phyloP scores from a whole-genome alignment of 2,797 vertebrate species.

The Anas capensis region DNA sequence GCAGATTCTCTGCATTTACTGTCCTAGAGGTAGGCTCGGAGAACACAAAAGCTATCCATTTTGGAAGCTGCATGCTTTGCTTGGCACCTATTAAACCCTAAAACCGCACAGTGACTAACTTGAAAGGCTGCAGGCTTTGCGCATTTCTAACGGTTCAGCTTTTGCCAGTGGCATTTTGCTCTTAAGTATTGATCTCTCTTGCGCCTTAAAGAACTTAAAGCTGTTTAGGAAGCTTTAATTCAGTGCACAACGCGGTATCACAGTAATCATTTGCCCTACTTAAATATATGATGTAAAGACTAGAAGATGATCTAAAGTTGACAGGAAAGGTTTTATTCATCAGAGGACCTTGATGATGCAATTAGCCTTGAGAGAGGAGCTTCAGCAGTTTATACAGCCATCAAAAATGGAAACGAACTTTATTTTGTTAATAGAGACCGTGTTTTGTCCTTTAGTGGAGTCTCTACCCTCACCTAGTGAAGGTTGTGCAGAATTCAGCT shows the following conservation, averaged over 20 bases:
- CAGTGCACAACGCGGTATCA: neutral
- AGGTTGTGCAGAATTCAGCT: neutral
- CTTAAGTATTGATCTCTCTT: neutral
- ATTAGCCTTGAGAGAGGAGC: conserved; percentile 54
- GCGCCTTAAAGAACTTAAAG: neutral
- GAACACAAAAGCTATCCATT: neutral
- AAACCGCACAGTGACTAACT: neutral
- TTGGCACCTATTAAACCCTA: neutral
- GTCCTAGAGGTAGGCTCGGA: neutral
- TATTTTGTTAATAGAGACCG: neutral
- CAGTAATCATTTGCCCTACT: conserved; percentile 11
- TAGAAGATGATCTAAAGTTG: conserved; percentile 58
- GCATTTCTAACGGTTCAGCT: neutral
- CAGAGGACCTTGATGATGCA: conserved; percentile 69
- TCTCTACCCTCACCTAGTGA: neutral
- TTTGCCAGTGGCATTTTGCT: neutral
- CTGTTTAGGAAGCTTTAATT: conserved; percentile 2
- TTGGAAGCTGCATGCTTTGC: neutral
- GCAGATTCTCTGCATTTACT: neutral
- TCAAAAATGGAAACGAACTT: conserved; percentile 7
- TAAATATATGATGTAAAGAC: conserved; percentile 5
- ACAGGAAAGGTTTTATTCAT: conserved; percentile 62
- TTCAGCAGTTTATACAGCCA: neutral
- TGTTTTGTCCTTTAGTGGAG: conserved; percentile 21
- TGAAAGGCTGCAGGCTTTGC: neutral